Evolutionary conservation across 2,113 vertebrate genomes (phyloP).

Genomic region (Mirza zaza): DNA sequence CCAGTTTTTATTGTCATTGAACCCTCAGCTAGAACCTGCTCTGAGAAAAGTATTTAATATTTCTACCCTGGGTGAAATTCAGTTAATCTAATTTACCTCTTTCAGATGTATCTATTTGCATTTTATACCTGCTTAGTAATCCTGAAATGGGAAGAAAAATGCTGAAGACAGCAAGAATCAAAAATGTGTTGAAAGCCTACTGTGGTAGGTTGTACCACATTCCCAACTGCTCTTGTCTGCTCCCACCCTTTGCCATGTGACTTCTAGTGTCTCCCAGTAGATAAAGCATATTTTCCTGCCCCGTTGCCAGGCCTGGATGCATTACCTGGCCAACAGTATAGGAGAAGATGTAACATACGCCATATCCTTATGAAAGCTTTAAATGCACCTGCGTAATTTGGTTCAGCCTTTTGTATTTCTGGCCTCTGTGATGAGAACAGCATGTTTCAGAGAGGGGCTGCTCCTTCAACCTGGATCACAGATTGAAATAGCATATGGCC

Average conservation of each 20-base stretch:
- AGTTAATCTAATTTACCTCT: slow-evolving; percentile 15
- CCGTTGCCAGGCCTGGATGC: not conserved
- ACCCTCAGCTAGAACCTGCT: not conserved
- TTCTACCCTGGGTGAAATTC: not conserved
- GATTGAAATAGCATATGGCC: slow-evolving; percentile 29
- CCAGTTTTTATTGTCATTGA: not conserved
- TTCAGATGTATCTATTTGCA: not conserved
- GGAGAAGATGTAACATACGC: not conserved
- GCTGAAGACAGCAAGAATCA: not conserved
- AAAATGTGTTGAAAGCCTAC: not conserved
- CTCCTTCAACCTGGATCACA: slow-evolving; percentile 17
- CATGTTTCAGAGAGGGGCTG: not conserved
- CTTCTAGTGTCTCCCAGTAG: not conserved
- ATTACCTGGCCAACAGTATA: not conserved
- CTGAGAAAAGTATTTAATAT: slow-evolving; percentile 22
- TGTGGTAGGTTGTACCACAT: not conserved
- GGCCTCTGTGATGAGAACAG: slow-evolving; percentile 13
- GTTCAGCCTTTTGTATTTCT: not conserved
- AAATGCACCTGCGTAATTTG: slow-evolving; percentile 15
- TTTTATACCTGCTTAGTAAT: slow-evolving; percentile 27
- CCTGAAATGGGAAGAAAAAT: not conserved
- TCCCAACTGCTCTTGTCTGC: not conserved
- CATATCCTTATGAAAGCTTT: slow-evolving; percentile 26
- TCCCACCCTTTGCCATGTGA: not conserved
- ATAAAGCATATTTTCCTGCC: slow-evolving; percentile 2